Conservation (phyloP, 2,888 invertebrate genomes). For the Trichogramma dendrolimi region DNA sequence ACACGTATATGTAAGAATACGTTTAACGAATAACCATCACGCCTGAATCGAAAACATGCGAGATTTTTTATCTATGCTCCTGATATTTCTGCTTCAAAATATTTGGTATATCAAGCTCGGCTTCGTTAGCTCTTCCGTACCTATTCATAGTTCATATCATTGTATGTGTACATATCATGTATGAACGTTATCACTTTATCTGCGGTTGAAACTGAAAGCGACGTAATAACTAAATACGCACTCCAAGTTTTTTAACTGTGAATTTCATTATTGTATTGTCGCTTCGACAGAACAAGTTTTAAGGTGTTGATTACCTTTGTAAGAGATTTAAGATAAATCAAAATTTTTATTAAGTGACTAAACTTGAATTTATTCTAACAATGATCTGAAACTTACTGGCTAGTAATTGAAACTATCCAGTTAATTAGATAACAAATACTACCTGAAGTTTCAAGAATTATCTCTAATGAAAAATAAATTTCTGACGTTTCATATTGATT, state of each 20-base stretch:
- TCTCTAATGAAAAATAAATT: too few species aligned
- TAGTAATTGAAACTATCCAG: too few species aligned
- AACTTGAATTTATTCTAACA: too few species aligned
- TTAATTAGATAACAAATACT: too few species aligned
- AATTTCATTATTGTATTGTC: too few species aligned
- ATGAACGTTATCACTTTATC: slow-evolving; percentile 29
- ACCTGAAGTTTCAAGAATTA: too few species aligned
- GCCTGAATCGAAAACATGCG: slow-evolving; percentile 19
- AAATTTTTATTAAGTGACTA: too few species aligned
- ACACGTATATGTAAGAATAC: slow-evolving; percentile 22
- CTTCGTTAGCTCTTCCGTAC: slow-evolving; percentile 11
- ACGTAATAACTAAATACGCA: slow-evolving; percentile 14
- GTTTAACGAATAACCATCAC: slow-evolving; percentile 27
- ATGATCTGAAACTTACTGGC: too few species aligned
- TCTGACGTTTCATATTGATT: too few species aligned
- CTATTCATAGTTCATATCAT: slow-evolving; percentile 1
- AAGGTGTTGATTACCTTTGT: too few species aligned
- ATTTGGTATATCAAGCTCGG: slow-evolving; percentile 23
- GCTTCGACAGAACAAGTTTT: too few species aligned
- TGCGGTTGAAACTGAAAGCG: slow-evolving; percentile 18
- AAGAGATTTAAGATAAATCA: too few species aligned
- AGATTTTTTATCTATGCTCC: slow-evolving; percentile 19
- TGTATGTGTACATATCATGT: slow-evolving; percentile 17
- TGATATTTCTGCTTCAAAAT: slow-evolving; percentile 24
- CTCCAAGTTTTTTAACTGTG: not conserved